These are phyloP conservation scores for Paramuricea clavata DNA, from an alignment of 92 coral and sea anemone genomes.

Conservation along the genomic window DNA sequence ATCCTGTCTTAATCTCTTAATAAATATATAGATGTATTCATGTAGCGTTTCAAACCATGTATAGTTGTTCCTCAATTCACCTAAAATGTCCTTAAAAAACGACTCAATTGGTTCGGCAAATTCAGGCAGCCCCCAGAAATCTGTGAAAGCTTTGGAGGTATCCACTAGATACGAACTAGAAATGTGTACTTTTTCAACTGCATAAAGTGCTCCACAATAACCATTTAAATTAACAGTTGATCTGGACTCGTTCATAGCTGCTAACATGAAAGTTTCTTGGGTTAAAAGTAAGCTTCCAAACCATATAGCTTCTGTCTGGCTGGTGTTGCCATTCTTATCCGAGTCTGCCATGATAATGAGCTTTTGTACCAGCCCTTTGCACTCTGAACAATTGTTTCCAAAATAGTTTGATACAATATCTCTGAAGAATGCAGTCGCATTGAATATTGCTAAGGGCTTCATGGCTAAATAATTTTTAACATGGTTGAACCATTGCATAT, in stretches of 20 bases:
- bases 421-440: neutral
- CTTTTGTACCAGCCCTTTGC: neutral
- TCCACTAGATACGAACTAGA: neutral
- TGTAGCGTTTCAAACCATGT: neutral
- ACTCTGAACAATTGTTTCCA: slow-evolving; percentile 15
- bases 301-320: neutral
- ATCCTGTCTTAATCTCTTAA: neutral
- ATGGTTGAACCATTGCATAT: neutral
- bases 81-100: too few species aligned
- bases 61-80: neutral
- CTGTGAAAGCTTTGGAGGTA: neutral
- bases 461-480: neutral
- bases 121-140: slow-evolving; percentile 4
- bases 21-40: neutral
- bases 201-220: slow-evolving; percentile 1
- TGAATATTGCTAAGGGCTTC: too few species aligned
- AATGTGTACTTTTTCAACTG: neutral
- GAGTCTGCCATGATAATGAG: neutral
- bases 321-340: neutral
- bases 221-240: neutral
- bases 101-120: neutral
- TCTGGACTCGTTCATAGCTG: neutral
- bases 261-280: neutral
- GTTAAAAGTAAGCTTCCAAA: neutral
- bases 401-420: neutral